Base-by-base conservation (phyloP, 2,113 vertebrate genomes). In the Dasyprocta punctata region DNA sequence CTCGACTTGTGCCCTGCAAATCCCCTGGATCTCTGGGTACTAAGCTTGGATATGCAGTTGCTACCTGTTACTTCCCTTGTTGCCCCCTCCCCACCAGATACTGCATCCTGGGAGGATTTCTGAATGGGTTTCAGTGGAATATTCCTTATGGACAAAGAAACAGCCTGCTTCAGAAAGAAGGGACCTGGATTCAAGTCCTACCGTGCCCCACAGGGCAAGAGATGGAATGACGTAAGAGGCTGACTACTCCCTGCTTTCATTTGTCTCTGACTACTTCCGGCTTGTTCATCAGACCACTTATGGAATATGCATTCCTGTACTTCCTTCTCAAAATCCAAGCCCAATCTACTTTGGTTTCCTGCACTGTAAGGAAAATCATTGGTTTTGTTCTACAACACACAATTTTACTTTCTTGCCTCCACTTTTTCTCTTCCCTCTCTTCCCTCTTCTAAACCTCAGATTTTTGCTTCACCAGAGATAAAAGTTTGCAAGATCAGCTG, bases 181-280 rank as follows among this genome's bases (percentile, higher is more conserved):
- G 95, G 33, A 86, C 61, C 67, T 75, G 85, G 93, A 87, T 80
- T 92, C 38, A 67, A 77, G 73, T 67, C n/a, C 49, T 80, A 26
- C 26, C 33, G 12, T 63, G 47, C 30, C 36, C n/a, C 80, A 60
- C 38, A 87, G 33, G 61, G 52, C 8, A 60, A 65, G 63, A 63
- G 83, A 65, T 63, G 81, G 56, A 52, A 33, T 60, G 44, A 14
- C 24, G 54, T 16, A 10, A 30, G 91, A 63, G 28, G 38, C 56
- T 90, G 81, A 86, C 60, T 88, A 20, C 60, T 58, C 56, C 65
- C 7, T 84, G 38, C n/a, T 28, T 94, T 81, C 49, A 52, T 17
- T 94, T 38, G 60, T 58, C 83, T 82, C 61, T 14, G 22, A 82
- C 63, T 54, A 52, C 52, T 92, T 60, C 60, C 54, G 33, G 44